These are phyloP conservation scores for Onychostruthus taczanowskii DNA, from an alignment of 2,113 vertebrate species.

Conservation along the genomic window DNA sequence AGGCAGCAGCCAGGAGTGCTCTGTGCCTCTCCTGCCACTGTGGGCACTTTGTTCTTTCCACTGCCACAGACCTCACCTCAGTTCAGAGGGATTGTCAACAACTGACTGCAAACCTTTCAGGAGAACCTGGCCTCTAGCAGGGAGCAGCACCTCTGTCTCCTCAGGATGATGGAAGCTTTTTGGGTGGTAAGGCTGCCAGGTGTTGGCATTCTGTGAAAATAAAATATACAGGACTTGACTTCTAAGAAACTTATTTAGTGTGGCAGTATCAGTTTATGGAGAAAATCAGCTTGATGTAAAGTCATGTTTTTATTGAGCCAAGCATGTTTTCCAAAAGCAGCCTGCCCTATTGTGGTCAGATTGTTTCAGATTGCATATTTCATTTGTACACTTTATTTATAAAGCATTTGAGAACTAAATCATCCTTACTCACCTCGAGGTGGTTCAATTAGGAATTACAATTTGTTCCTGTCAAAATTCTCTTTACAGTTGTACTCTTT, in stretches of 20 bases:
- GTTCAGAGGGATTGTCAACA: background rate
- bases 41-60: background rate
- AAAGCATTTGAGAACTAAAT: background rate
- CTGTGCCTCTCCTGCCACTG: background rate
- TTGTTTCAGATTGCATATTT: background rate
- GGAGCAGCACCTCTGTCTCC: background rate
- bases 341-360: background rate
- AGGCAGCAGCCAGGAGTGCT: background rate
- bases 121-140: background rate
- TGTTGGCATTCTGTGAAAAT: background rate
- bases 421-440: background rate
- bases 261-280: background rate
- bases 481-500: background rate
- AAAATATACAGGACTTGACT: background rate
- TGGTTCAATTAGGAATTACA: background rate
- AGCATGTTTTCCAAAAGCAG: background rate
- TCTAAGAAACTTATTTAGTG: background rate
- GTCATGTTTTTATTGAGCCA: slow-evolving; percentile 14
- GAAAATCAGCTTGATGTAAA: background rate
- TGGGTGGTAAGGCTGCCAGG: background rate
- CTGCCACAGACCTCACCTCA: background rate
- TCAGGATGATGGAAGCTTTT: background rate
- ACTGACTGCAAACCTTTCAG: background rate
- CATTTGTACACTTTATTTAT: background rate
- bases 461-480: background rate